Percentiles rank a stretch among this genome's conserved stretches.
These are phyloP conservation scores for Tromatobia lineatoria DNA, from an alignment of 2,888 invertebrate genomes.

Conservation along the genomic window DNA sequence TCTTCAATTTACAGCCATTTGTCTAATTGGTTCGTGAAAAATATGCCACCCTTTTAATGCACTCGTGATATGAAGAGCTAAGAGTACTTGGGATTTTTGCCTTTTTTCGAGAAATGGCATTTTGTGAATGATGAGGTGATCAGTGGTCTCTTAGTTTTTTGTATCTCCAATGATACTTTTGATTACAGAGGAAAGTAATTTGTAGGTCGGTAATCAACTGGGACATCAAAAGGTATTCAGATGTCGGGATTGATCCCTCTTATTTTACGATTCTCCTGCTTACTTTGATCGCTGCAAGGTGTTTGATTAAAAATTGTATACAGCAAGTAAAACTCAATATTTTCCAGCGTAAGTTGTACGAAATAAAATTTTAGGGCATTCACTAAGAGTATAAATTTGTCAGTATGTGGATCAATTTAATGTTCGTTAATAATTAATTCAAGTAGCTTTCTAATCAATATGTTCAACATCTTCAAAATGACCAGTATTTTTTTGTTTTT, in stretches of 20 bases:
- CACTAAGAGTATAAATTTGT: too few species aligned
- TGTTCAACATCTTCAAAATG: too few species aligned
- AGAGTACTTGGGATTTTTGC: neutral
- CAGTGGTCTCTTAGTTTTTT: neutral
- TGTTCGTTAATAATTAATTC: too few species aligned
- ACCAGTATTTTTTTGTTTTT: neutral
- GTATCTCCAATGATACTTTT: neutral
- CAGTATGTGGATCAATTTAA: too few species aligned
- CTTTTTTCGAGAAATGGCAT: neutral
- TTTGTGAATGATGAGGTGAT: constrained; percentile 6
- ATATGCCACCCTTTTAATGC: constrained; percentile 63
- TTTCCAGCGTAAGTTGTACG: too few species aligned
- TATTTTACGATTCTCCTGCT: neutral
- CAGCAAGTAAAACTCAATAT: neutral
- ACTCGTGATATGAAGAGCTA: constrained; percentile 70
- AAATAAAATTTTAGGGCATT: too few species aligned
- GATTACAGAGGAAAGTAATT: constrained; percentile 27
- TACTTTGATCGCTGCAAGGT: neutral
- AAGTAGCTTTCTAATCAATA: too few species aligned
- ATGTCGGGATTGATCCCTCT: constrained; percentile 14
- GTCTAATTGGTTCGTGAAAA: constrained; percentile 78
- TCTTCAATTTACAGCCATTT: constrained; percentile 76
- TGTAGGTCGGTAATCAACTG: constrained; percentile 19
- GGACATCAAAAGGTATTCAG: neutral
- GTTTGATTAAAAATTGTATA: neutral